Percentiles rank a stretch among this genome's conserved stretches.
Conservation (phyloP, 2,888 invertebrate species). For the Euproctis similis region DNA sequence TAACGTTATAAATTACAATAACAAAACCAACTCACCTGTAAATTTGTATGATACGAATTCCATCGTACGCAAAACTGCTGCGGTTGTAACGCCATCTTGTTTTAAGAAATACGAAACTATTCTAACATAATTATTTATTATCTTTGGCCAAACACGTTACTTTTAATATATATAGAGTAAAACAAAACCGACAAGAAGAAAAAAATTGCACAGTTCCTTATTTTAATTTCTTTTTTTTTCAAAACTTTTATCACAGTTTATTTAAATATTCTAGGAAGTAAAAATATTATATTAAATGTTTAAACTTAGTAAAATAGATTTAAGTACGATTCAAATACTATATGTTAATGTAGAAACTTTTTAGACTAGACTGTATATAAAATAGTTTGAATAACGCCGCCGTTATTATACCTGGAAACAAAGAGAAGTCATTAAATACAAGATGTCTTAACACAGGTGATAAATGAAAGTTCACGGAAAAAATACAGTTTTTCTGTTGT, state of each 20-base stretch:
- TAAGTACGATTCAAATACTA: slow-evolving; percentile 62
- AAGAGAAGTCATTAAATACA: slow-evolving; percentile 10
- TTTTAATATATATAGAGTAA: slow-evolving; percentile 37
- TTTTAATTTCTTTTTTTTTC: slow-evolving; percentile 4
- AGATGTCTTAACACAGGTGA: no score
- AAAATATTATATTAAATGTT: slow-evolving; percentile 13
- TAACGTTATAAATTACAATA: no score
- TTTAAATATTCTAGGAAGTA: slow-evolving; percentile 20
- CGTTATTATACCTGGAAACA: slow-evolving; percentile 39
- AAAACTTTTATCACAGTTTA: slow-evolving; percentile 45
- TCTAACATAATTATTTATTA: slow-evolving; percentile 20
- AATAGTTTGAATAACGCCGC: slow-evolving; percentile 51
- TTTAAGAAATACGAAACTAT: slow-evolving; percentile 14
- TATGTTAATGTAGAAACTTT: slow-evolving; percentile 57
- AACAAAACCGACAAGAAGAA: slow-evolving; percentile 8
- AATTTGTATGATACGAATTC: slow-evolving; percentile 88
- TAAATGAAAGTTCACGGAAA: no score
- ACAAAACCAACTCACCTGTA: slow-evolving; percentile 64
- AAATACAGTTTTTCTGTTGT: no score
- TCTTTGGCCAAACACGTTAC: slow-evolving; percentile 25
- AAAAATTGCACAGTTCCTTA: slow-evolving; percentile 30
- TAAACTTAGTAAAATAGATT: no score
- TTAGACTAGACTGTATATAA: slow-evolving; percentile 57
- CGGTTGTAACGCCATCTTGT: slow-evolving; percentile 69
- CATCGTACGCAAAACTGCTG: slow-evolving; percentile 86